Evolutionary conservation across 2,797 vertebrate genomes (phyloP), one percentile per base, ranked within the genome.

Genomic region (Orientallactaga sibirica): DNA sequence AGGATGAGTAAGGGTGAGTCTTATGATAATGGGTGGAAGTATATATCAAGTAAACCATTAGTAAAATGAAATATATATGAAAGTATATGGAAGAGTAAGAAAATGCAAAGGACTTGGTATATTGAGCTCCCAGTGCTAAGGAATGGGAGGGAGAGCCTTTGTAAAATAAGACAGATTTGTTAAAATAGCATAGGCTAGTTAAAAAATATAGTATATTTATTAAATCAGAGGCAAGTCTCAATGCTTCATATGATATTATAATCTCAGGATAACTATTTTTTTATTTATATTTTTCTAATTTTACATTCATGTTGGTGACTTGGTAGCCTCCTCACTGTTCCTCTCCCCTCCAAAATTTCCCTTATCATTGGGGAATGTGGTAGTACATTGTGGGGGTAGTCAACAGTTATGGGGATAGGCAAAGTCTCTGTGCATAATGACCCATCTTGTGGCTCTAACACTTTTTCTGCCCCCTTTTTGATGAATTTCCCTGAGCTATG

Each of bases 181-280:
- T 58, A 22, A 83, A 43, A 3, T 41, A 27, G 55, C n/a, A 19
- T 3, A 55, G 41, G 3, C 0, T 61, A 3, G 0, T 91, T 85
- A 76, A 77, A 48, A 22, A 88, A 27, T 84, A 18, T 62, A 10
- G 9, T 70, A 10, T 8, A 8, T 68, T 7, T 58, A 15, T 78
- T 73, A 78, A 25, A 80, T 11, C 15, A 24, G 62, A 74, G 22
- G 1, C 20, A 90, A 89, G 4, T 85, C 14, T 15, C 3, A 86
- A 14, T 0, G 70, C 0, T 58, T 55, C 27, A 90, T 58, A 61
- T 37, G 22, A 67, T 5, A 67, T 20, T 48, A 24, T n/a, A 41
- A 89, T 20, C 3, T 78, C 48, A 92, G 29, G 2, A 77, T 91
- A 96, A 22, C 77, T 91, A 73, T 9, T 9, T 37, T 37, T 37